Base-by-base conservation (phyloP, 2,888 invertebrate species). In the Cryptosula pallasiana region DNA sequence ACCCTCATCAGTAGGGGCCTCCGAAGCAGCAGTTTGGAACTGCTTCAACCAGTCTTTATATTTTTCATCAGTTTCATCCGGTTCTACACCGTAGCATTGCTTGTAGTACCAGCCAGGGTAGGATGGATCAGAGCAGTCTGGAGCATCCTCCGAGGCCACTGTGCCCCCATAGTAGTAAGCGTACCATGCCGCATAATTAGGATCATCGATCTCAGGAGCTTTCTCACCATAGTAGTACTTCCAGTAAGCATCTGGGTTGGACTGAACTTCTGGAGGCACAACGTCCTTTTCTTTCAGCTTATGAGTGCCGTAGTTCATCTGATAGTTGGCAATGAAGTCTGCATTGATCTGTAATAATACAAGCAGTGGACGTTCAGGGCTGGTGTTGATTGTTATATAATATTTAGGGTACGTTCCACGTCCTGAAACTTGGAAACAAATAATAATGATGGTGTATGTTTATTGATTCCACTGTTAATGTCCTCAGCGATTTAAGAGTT, bases 311-410 rank as follows among this genome's bases (percentile, higher is more conserved):
- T 98, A 98, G 80, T 89, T 94, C 90, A 97, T 91, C 86, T 98
- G 96, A 87, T 99, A 99, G 73, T 89, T 89, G 0, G 97, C 98
- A 87, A 98, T 89, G 81, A 98, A 98, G 79, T 98, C 94, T 79
- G 95, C 95, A 87, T 96, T 94, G 75, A 98, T 90, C 88, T 90
- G 81, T 3, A 82, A 75, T n/a, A n/a, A n/a, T n/a, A n/a, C n/a
- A n/a, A n/a, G n/a, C n/a, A n/a, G n/a, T n/a, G n/a, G n/a, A n/a
- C n/a, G n/a, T n/a, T n/a, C n/a, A n/a, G n/a, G n/a, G n/a, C n/a
- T n/a, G n/a, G n/a, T n/a, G n/a, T n/a, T n/a, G n/a, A n/a, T n/a
- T n/a, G n/a, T n/a, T n/a, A n/a, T n/a, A n/a, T n/a, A n/a, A n/a
- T n/a, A n/a, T n/a, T n/a, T n/a, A n/a, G n/a, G n/a, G n/a, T n/a